Evolutionary conservation across 1,140 invertebrate species (phyloP).

Genomic region (Drosophila repleta): DNA sequence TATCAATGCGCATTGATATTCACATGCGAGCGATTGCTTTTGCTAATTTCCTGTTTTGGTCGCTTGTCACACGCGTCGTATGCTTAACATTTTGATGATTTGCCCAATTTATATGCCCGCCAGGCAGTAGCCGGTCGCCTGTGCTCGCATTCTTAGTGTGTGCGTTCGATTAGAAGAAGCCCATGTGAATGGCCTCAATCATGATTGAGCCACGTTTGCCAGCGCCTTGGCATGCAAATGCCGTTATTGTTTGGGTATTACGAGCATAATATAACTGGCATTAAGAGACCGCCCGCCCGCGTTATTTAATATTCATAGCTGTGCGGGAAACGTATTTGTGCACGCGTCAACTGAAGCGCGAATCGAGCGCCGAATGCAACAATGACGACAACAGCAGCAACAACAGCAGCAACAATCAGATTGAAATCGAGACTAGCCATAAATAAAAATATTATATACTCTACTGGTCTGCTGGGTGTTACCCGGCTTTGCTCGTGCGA

Average conservation of each 20-base stretch:
- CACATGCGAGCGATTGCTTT: neutral
- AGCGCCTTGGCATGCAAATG: conserved; percentile 28
- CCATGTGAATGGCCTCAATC: conserved; percentile 10
- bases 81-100: conserved; percentile 13
- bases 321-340: conserved; percentile 27
- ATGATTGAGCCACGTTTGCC: conserved; percentile 10
- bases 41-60: conserved; percentile 5
- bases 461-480: neutral
- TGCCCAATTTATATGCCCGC: conserved; percentile 7
- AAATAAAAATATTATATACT: conserved; percentile 7
- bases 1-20: neutral
- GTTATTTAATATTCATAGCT: conserved; percentile 74
- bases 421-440: conserved; percentile 28
- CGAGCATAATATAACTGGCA: conserved; percentile 3
- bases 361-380: conserved; percentile 10
- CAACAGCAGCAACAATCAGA: conserved; percentile 3
- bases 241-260: conserved; percentile 11
- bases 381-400: conserved; percentile 7
- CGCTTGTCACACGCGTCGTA: conserved; percentile 6
- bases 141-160: conserved; percentile 12
- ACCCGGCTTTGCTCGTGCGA: conserved; percentile 3
- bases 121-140: neutral
- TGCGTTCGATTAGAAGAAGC: neutral
- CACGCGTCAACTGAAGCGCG: conserved; percentile 38
- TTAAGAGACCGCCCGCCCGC: conserved; percentile 21